Evolutionary conservation across 37 sponge, comb jelly and placozoan species (phyloP), one percentile per base, ranked within the genome.

Genomic region (Axinella damicornis): DNA sequence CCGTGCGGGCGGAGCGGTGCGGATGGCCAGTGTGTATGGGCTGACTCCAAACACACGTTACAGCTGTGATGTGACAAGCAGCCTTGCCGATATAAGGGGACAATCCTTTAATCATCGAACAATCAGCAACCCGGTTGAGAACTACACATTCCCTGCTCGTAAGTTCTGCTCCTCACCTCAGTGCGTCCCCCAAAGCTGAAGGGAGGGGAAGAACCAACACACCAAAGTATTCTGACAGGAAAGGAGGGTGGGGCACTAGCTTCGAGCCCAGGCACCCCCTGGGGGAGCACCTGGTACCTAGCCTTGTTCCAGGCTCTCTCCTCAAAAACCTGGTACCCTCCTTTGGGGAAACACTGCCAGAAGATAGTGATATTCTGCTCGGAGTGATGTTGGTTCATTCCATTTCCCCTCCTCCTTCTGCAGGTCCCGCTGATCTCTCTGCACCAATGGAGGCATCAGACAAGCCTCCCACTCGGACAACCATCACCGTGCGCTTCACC

Each of bases 31-130:
- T n/a, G 79, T 81, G 55, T 30, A 25, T 31, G 70, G 81, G n/a
- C 83, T 82, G 37, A 11, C 62, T 40, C 73, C 41, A 19, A 16
- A 59, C 63, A 66, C 83, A 4, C 55, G 30, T 57, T 78, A 78
- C 65, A 78, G 63, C 53, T 78, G 79, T 38, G 52, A 68, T 12
- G 59, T 84, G 56, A 56, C 62, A 31, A 22, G 55, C 24, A 53
- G 39, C 30, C 52, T 76, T 19, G 25, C 25, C 21, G 85, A 63
- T 61, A 33, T 27, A 0, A 53, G 27, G 0, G 74, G 46, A 46
- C 4, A 4, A 12, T 46, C 46, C 46, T 9, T 73, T 35, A 25
- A n/a, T 11, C 40, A 68, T 31, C 32, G 15, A 17, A 53, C 64
- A 31, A 59, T 22, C 34, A 31, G 30, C 24, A 27, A 31, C 53